Percentiles rank a stretch among this genome's conserved stretches.
Conservation (phyloP, 1,140 invertebrate species). For the Holcopasites calliopsidis region DNA sequence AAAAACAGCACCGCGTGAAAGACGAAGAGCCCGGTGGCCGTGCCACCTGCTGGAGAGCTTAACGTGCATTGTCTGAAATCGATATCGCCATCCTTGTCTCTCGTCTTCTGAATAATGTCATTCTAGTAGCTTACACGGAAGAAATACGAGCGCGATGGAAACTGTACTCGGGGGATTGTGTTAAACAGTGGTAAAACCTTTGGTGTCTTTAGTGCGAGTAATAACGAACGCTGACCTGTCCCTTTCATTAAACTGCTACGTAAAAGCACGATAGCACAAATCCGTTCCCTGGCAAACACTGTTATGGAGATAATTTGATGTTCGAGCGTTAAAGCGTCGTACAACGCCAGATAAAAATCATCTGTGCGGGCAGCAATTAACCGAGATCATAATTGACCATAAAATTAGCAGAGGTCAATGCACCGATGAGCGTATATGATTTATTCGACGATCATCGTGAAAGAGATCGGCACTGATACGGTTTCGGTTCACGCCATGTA, state of each 20-base stretch:
- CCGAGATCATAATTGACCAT: not conserved
- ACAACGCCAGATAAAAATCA: not conserved
- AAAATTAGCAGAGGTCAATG: slow-evolving; percentile 27
- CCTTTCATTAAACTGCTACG: not conserved
- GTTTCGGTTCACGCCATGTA: slow-evolving; percentile 24
- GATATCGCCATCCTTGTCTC: slow-evolving; percentile 47
- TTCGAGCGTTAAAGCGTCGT: not conserved
- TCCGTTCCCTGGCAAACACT: not conserved
- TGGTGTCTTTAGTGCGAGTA: not conserved
- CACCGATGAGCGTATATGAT: slow-evolving; percentile 4
- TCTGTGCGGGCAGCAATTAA: not conserved
- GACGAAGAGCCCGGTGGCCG: slow-evolving; percentile 43
- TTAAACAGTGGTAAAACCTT: slow-evolving; percentile 21
- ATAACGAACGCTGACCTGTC: not conserved
- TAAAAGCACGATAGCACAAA: too few relatives aligned
- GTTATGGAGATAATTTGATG: not conserved
- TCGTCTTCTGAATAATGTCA: slow-evolving; percentile 1
- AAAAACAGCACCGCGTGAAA: slow-evolving; percentile 29
- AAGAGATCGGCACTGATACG: slow-evolving; percentile 8
- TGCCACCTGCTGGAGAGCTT: slow-evolving; percentile 57
- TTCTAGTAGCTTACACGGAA: slow-evolving; percentile 18
- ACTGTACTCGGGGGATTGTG: slow-evolving; percentile 35
- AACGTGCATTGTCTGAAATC: slow-evolving; percentile 44
- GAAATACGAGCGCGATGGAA: slow-evolving; percentile 40
- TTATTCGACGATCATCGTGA: not conserved